phyloP scores from a whole-genome alignment of 2,113 vertebrate species.

The Piprites chloris region DNA sequence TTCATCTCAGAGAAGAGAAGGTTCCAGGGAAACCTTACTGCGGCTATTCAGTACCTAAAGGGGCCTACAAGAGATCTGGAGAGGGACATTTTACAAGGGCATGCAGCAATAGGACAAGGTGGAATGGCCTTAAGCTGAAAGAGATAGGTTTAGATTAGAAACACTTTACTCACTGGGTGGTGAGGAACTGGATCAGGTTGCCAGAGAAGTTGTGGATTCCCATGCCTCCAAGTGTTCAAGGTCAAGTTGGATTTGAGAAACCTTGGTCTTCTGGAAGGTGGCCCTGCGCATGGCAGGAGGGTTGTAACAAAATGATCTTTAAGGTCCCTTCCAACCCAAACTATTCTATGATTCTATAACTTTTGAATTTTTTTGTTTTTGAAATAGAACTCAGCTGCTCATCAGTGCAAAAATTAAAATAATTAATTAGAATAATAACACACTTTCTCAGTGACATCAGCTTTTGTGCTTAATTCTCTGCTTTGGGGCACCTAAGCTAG shows the following conservation, averaged over 20 bases:
- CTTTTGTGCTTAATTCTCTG: not conserved
- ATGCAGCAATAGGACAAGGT: too few relatives aligned
- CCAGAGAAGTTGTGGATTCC: not conserved
- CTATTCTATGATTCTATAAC: not conserved
- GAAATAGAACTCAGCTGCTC: not conserved
- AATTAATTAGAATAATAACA: not conserved
- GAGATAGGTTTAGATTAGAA: not conserved
- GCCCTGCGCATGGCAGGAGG: not conserved
- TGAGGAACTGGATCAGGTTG: not conserved
- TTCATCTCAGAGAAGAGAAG: not conserved
- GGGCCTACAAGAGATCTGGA: not conserved
- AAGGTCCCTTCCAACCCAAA: not conserved
- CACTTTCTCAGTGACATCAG: not conserved
- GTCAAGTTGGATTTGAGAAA: not conserved
- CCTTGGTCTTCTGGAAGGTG: not conserved
- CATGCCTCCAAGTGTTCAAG: not conserved
- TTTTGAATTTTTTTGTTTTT: not conserved
- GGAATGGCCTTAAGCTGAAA: not conserved
- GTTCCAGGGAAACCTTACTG: not conserved
- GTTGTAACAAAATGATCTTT: not conserved
- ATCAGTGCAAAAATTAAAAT: not conserved
- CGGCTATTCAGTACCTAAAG: not conserved
- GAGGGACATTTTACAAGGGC: not conserved
- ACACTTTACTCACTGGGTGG: not conserved
- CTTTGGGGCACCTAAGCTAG: not conserved